Conservation (phyloP, 2,113 vertebrate species). For the Megatriorchis doriae region DNA sequence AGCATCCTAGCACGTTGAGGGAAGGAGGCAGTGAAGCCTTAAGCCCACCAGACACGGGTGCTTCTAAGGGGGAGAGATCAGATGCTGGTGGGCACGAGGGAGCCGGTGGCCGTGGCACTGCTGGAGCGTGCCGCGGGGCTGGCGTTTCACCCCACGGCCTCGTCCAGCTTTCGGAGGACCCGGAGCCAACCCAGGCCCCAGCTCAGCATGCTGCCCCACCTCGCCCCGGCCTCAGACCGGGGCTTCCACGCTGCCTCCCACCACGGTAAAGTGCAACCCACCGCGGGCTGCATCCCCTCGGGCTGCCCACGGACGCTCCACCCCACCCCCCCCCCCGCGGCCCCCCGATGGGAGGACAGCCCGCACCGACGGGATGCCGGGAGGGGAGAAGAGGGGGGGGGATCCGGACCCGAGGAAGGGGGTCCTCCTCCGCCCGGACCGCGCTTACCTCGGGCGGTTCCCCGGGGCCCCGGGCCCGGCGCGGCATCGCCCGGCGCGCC, state of each 20-base stretch:
- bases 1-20: background rate
- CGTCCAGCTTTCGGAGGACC: background rate
- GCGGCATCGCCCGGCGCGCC: too few relatives aligned
- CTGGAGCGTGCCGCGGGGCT: fast-evolving
- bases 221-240: too few relatives aligned
- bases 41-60: background rate
- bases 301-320: background rate
- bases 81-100: background rate
- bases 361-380: background rate
- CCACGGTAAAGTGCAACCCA: background rate
- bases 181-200: background rate
- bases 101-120: background rate
- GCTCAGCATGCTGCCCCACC: too few relatives aligned
- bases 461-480: too few relatives aligned
- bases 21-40: background rate
- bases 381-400: background rate
- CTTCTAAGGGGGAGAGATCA: background rate
- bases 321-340: too few relatives aligned
- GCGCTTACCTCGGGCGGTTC: too few relatives aligned
- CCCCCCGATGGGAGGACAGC: too few relatives aligned
- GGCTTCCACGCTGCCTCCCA: background rate
- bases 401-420: background rate
- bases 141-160: background rate
- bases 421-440: too few relatives aligned
- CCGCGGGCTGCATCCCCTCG: background rate